Conservation (phyloP, 30 jellyfish, hydroid and myxozoan species). For the Aurelia sp. region DNA sequence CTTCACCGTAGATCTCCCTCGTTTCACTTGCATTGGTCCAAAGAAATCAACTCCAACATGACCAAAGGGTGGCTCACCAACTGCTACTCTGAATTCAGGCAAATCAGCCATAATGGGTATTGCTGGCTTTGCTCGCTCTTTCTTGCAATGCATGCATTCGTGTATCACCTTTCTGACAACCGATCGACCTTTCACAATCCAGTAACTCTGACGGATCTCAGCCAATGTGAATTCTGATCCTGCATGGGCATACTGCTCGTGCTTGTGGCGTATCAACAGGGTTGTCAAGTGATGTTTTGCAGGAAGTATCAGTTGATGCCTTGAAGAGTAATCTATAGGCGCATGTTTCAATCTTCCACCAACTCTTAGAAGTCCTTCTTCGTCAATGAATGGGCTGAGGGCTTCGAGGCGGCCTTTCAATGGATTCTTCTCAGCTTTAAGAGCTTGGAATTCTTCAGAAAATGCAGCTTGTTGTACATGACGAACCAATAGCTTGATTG, state of each 20-base stretch:
- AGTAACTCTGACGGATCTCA: slow-evolving; percentile 18
- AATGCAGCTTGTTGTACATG: background rate
- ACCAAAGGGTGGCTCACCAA: slow-evolving; percentile 4
- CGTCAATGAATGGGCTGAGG: slow-evolving; percentile 18
- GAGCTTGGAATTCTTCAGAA: background rate
- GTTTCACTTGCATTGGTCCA: slow-evolving; percentile 44
- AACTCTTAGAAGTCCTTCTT: too few species aligned
- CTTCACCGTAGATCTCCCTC: slow-evolving; percentile 8
- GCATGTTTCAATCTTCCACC: too few species aligned
- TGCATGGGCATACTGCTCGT: slow-evolving; percentile 1
- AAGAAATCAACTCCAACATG: slow-evolving; percentile 45
- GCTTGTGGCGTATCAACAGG: background rate
- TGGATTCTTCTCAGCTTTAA: background rate
- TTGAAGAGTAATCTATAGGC: too few species aligned
- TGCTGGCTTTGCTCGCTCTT: too few species aligned
- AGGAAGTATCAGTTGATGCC: slow-evolving; percentile 4
- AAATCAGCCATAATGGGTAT: too few species aligned
- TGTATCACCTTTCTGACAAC: background rate
- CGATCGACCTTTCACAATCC: slow-evolving; percentile 22
- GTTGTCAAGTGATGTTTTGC: background rate
- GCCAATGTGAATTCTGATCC: slow-evolving; percentile 22
- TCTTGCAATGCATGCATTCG: too few species aligned
- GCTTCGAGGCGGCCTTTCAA: background rate
- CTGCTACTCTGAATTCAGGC: too few species aligned
- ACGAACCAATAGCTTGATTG: too few species aligned